phyloP scores from a whole-genome alignment of 2,888 invertebrate species.

The Mesorhabditis spiculigera region DNA sequence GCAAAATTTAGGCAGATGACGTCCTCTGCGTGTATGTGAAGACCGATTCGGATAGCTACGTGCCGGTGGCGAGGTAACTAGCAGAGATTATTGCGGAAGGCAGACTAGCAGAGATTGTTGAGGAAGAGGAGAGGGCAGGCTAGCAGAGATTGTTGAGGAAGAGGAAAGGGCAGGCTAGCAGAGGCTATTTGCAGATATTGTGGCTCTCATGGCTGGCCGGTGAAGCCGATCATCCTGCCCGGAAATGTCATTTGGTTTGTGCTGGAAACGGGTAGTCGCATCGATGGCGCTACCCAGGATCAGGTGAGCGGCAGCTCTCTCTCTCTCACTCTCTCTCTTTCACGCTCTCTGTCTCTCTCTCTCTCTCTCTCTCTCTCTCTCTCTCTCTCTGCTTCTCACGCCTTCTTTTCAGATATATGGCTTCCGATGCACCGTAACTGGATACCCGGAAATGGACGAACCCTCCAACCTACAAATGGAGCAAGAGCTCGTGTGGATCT shows the following conservation, averaged over 20 bases:
- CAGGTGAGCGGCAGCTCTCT: conserved; percentile 15
- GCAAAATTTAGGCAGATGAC: conserved; percentile 17
- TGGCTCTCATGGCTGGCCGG: conserved; percentile 71
- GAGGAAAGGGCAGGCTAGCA: too few species aligned
- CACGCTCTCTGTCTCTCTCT: too few species aligned
- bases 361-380: not conserved
- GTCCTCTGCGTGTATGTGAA: conserved; percentile 20
- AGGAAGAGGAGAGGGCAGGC: too few species aligned
- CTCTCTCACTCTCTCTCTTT: too few species aligned
- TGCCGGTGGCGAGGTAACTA: conserved; percentile 6
- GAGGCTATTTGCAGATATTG: conserved; percentile 20
- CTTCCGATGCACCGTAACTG: conserved; percentile 50
- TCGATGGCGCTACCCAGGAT: conserved; percentile 33
- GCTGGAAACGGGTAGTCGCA: conserved; percentile 75
- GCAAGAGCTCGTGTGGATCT: conserved; percentile 53
- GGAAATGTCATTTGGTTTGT: conserved; percentile 86
- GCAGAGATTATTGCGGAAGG: too few species aligned
- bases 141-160: too few species aligned
- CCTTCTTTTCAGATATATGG: conserved; percentile 40
- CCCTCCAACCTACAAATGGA: conserved; percentile 41
- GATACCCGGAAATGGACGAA: conserved; percentile 24
- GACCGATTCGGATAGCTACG: not conserved
- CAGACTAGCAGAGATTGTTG: too few species aligned
- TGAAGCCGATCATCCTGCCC: conserved; percentile 62
- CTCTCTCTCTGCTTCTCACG: not conserved